Conservation (phyloP, 2,113 vertebrate species). For the Elaphurus davidianus region DNA sequence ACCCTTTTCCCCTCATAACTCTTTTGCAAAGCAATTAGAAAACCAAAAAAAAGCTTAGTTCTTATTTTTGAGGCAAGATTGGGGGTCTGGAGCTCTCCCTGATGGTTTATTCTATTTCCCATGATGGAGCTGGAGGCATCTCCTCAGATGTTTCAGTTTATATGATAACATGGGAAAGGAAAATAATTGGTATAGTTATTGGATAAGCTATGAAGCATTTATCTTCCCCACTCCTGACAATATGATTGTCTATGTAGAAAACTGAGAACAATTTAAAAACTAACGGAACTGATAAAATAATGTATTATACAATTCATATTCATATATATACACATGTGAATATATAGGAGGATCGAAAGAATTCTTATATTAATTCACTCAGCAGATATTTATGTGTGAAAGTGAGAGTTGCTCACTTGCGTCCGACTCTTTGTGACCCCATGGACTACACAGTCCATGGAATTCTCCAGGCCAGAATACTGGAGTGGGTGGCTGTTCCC, state of each 20-base stretch:
- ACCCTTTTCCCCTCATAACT: not conserved
- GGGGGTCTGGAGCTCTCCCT: not conserved
- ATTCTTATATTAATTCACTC: not conserved
- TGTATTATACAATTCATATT: not conserved
- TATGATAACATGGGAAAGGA: not conserved
- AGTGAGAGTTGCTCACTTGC: not conserved
- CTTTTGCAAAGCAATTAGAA: not conserved
- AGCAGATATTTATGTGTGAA: not conserved
- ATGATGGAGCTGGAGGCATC: not conserved
- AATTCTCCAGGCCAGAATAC: not conserved
- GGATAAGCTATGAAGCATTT: not conserved
- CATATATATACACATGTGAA: not conserved
- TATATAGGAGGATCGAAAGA: not conserved
- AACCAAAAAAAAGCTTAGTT: not conserved
- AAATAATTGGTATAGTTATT: not conserved
- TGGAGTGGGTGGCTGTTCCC: not conserved
- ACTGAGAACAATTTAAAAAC: not conserved
- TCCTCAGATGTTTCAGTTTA: not conserved
- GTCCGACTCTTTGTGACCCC: accelerated
- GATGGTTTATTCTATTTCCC: not conserved
- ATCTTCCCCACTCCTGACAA: not conserved
- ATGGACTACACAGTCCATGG: not conserved
- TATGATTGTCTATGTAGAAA: not conserved
- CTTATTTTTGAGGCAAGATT: not conserved
- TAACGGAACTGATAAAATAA: not conserved